A percentile compares a stretch with the other conserved stretches of the same genome.
These are phyloP conservation scores for Hydrotaea diabolus DNA, from an alignment of 2,888 invertebrate species.

Conservation along the genomic window DNA sequence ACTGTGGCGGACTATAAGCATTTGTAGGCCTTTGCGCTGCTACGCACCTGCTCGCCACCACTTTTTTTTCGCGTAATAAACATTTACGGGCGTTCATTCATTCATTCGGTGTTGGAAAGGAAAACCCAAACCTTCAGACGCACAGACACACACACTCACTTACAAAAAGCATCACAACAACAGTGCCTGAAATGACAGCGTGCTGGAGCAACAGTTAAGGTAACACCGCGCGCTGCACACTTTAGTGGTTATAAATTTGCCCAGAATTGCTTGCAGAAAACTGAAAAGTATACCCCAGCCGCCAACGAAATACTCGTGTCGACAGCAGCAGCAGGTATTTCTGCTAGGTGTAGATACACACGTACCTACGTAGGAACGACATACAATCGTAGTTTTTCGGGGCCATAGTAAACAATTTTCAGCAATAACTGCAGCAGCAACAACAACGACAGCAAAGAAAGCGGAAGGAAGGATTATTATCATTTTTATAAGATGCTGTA, in stretches of 20 bases:
- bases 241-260: slow-evolving; percentile 49
- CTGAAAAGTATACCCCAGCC: slow-evolving; percentile 5
- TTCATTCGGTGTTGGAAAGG: slow-evolving; percentile 32
- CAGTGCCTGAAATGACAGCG: background rate
- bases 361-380: background rate
- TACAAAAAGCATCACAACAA: background rate
- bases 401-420: slow-evolving; percentile 54
- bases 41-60: background rate
- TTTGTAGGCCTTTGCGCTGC: no score
- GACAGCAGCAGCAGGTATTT: background rate
- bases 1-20: no score
- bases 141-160: slow-evolving; percentile 1
- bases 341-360: background rate
- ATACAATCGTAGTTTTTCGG: slow-evolving; percentile 24
- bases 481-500: slow-evolving; percentile 65
- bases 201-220: slow-evolving; percentile 55
- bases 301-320: background rate
- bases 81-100: slow-evolving; percentile 42
- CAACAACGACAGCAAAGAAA: slow-evolving; percentile 11
- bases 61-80: slow-evolving; percentile 3
- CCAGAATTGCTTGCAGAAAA: background rate
- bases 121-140: background rate
- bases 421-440: slow-evolving; percentile 47
- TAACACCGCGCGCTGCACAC: slow-evolving; percentile 18
- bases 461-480: slow-evolving; percentile 68